Conservation (phyloP, 1,140 invertebrate genomes). For the Drosophila guanche region DNA sequence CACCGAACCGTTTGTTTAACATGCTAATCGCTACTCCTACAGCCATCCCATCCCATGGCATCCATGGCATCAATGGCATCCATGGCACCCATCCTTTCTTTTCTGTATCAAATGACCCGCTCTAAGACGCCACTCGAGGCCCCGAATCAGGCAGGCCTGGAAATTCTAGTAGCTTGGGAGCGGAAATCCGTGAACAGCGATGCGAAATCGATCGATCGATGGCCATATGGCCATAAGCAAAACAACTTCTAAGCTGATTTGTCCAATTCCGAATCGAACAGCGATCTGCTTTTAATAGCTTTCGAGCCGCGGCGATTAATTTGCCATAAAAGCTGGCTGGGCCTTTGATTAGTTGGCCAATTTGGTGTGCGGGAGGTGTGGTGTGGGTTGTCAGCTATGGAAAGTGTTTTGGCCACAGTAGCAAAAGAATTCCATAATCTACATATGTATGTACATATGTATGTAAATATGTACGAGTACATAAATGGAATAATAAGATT, state of each 20-base stretch:
- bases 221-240: slow-evolving; percentile 6
- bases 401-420: slow-evolving; percentile 28
- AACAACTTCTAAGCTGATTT: slow-evolving; percentile 30
- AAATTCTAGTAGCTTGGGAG: slow-evolving; percentile 75
- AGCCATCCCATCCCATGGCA: slow-evolving; percentile 2
- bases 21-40: slow-evolving; percentile 63
- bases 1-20: slow-evolving; percentile 50
- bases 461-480: too few species aligned
- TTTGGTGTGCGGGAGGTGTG: slow-evolving; percentile 28
- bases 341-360: slow-evolving; percentile 35
- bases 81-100: slow-evolving; percentile 5
- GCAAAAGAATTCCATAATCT: not conserved
- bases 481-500: too few species aligned
- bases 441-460: too few species aligned
- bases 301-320: slow-evolving; percentile 50
- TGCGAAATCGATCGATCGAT: slow-evolving; percentile 49
- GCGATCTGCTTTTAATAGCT: slow-evolving; percentile 67
- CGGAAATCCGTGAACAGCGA: slow-evolving; percentile 55
- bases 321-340: slow-evolving; percentile 58
- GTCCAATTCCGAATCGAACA: slow-evolving; percentile 49
- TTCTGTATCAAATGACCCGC: slow-evolving; percentile 58
- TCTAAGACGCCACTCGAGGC: slow-evolving; percentile 46
- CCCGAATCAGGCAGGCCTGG: slow-evolving; percentile 42
- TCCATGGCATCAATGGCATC: not conserved
- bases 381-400: slow-evolving; percentile 12